A percentile compares a stretch with the other conserved stretches of the same genome.
phyloP scores from a whole-genome alignment of 2,888 invertebrate species.

The Neoitamus cyanurus region DNA sequence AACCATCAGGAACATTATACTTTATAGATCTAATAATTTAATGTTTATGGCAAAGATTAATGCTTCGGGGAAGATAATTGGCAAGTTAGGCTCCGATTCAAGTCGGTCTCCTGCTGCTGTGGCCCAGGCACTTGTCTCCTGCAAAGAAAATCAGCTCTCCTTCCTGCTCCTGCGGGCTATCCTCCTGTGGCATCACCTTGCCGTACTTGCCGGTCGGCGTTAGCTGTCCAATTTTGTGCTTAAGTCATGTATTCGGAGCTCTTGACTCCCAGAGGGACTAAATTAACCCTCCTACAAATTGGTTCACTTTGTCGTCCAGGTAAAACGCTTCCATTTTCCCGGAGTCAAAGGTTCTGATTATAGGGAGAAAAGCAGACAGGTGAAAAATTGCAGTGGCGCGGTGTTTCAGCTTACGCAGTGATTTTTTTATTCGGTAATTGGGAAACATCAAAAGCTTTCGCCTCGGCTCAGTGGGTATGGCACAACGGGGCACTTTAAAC shows the following conservation, averaged over 20 bases:
- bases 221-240: slow-evolving; percentile 35
- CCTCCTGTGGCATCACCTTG: background rate
- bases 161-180: background rate
- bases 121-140: background rate
- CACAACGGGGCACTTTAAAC: background rate
- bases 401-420: slow-evolving; percentile 30
- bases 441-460: slow-evolving; percentile 8
- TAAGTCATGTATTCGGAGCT: slow-evolving; percentile 28
- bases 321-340: slow-evolving; percentile 11
- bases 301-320: slow-evolving; percentile 38
- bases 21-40: slow-evolving; percentile 57
- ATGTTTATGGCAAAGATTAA: slow-evolving; percentile 57
- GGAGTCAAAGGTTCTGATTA: slow-evolving; percentile 35
- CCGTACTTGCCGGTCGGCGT: background rate
- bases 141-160: background rate
- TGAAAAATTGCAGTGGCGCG: slow-evolving; percentile 20
- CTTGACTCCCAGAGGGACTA: slow-evolving; percentile 16
- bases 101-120: slow-evolving; percentile 13
- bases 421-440: slow-evolving; percentile 29
- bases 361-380: slow-evolving; percentile 16
- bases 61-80: slow-evolving; percentile 54
- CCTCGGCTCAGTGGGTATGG: background rate
- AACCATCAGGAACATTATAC: slow-evolving; percentile 57
- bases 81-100: slow-evolving; percentile 48
- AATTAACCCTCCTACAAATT: slow-evolving; percentile 40